These are phyloP conservation scores for Zapus hudsonius DNA, from an alignment of 2,113 vertebrate species.

Conservation along the genomic window DNA sequence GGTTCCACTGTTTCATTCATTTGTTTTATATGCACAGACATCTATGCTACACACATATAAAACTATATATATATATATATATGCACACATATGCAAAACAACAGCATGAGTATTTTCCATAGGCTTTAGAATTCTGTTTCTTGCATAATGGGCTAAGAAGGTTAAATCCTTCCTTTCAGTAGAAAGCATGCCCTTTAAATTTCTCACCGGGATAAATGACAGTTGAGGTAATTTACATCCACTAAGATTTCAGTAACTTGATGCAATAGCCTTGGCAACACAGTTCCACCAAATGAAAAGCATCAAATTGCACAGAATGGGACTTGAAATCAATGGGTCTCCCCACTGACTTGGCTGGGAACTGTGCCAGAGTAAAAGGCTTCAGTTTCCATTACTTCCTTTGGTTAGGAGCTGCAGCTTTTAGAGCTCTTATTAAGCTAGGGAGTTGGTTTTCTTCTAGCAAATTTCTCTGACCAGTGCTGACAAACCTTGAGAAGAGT, in stretches of 20 bases:
- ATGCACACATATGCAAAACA: background rate
- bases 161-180: slow-evolving; percentile 50
- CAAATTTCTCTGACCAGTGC: background rate
- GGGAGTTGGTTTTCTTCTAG: background rate
- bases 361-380: slow-evolving; percentile 56
- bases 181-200: slow-evolving; percentile 37
- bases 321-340: slow-evolving; percentile 35
- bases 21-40: background rate
- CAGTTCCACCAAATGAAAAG: slow-evolving; percentile 64
- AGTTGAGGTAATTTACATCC: slow-evolving; percentile 62
- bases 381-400: slow-evolving; percentile 53
- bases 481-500: background rate
- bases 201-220: slow-evolving; percentile 53
- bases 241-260: slow-evolving; percentile 66
- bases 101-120: background rate
- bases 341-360: slow-evolving; percentile 42
- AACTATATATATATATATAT: too few relatives aligned
- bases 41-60: too few relatives aligned
- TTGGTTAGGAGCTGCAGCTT: background rate
- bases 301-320: slow-evolving; percentile 33
- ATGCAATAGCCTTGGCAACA: slow-evolving; percentile 59
- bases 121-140: slow-evolving; percentile 33
- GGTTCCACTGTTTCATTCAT: background rate
- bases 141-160: slow-evolving; percentile 24
- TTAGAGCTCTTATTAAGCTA: background rate